A percentile compares a stretch with the other conserved stretches of the same genome.
Conservation (phyloP, 1,140 invertebrate species). For the Pseudomyrmex concolor region DNA sequence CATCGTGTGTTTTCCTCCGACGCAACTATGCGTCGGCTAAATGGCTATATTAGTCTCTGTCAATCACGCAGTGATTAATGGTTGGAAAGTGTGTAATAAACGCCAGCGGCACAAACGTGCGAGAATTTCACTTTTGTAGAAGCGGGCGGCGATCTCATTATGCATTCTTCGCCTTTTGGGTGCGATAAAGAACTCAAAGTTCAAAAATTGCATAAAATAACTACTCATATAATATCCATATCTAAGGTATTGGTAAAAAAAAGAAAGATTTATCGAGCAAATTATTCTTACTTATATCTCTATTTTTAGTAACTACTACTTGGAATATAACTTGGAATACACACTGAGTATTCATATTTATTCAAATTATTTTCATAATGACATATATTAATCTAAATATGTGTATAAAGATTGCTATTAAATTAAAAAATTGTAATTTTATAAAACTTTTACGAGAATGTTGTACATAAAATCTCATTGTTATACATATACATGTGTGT, state of each 20-base stretch:
- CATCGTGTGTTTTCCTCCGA: slow-evolving; percentile 22
- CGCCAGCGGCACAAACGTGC: slow-evolving; percentile 49
- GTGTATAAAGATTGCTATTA: no score
- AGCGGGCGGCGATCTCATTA: slow-evolving; percentile 26
- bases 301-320: no score
- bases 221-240: background rate
- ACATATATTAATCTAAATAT: no score
- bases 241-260: background rate
- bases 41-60: slow-evolving; percentile 59
- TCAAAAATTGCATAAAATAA: slow-evolving; percentile 34
- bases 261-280: background rate
- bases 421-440: no score
- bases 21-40: slow-evolving; percentile 46
- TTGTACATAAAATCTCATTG: no score
- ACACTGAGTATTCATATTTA: no score
- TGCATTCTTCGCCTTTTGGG: slow-evolving; percentile 34
- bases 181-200: background rate
- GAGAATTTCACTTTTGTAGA: slow-evolving; percentile 55
- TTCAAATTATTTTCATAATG: no score
- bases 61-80: slow-evolving; percentile 55
- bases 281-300: background rate
- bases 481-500: no score
- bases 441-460: no score
- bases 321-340: no score
- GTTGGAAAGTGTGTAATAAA: slow-evolving; percentile 60